Evolutionary conservation across 2,113 vertebrate species (phyloP).

Genomic region (Hippocampus zosterae): DNA sequence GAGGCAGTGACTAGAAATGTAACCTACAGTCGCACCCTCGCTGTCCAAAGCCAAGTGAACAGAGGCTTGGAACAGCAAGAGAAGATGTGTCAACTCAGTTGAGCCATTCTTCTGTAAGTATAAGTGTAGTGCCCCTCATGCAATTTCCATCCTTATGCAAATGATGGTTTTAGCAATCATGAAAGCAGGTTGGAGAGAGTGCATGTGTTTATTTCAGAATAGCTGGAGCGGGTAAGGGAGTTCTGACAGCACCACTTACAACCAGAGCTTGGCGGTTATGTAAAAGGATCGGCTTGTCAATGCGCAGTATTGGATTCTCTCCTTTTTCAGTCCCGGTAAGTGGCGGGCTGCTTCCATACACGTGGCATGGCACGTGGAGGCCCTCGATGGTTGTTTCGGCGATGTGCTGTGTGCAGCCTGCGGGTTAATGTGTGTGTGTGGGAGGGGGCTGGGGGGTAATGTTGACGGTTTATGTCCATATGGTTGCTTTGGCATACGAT

Average conservation of each 20-base stretch:
- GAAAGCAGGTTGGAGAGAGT: slow-evolving; percentile 3
- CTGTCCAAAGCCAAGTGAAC: background rate
- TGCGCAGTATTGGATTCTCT: slow-evolving; percentile 64
- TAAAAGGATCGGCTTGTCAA: slow-evolving; percentile 63
- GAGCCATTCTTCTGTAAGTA: slow-evolving; percentile 10
- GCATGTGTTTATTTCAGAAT: slow-evolving; percentile 6
- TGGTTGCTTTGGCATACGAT: slow-evolving; percentile 55
- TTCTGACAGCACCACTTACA: slow-evolving; percentile 48
- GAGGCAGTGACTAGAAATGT: background rate
- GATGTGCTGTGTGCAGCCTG: slow-evolving; percentile 24
- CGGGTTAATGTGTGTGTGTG: slow-evolving; percentile 28
- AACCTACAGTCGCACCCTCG: background rate
- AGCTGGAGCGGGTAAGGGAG: slow-evolving; percentile 15
- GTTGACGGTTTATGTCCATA: slow-evolving; percentile 50
- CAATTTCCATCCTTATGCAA: slow-evolving; percentile 33
- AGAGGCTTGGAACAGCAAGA: background rate
- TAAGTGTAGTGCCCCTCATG: slow-evolving; percentile 17
- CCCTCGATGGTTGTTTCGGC: slow-evolving; percentile 45
- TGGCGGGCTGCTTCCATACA: slow-evolving; percentile 34
- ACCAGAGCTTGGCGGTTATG: slow-evolving; percentile 52
- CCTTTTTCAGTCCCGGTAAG: slow-evolving; percentile 21
- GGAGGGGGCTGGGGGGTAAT: slow-evolving; percentile 20
- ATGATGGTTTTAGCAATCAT: slow-evolving; percentile 34
- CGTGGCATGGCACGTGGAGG: slow-evolving; percentile 51
- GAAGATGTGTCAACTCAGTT: background rate